Evolutionary conservation across 2,113 vertebrate species (phyloP), one percentile per base, ranked within the genome.

Genomic region (Varanus salvator): DNA sequence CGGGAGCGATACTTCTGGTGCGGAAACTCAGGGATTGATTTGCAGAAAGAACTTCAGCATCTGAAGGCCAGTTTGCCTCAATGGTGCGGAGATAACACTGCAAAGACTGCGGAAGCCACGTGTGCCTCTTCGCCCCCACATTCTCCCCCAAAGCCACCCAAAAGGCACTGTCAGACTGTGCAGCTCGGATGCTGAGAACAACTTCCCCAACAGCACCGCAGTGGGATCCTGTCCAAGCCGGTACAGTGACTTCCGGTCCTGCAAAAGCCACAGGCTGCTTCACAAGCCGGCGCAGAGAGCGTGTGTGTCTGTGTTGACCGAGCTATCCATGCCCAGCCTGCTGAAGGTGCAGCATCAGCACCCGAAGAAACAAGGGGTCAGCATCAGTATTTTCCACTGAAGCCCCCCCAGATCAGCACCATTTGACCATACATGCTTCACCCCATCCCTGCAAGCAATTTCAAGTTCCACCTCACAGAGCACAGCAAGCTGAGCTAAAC

Each of bases 391-490:
- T 0, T 57, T 88, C 52, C 44, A 8, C 4, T 9, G 57, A 12
- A 25, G 12, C 12, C 2, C 27, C 4, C 4, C 71, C 72, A 80
- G n/a, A 93, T 85, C 9, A 72, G 25, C 0, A 0, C 6, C 15
- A 3, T 19, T 15, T 44, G 34, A 21, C 90, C 89, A 87, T 11
- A 21, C 0, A 89, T 0, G 0, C 2, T 44, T 76, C 34, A 31
- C 9, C 12, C 31, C 11, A 5, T n/a, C 9, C 12, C 31, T 14
- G 15, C 71, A 74, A 64, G 60, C 12, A 15, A 80, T 85, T 91
- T 89, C 77, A 84, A 77, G 84, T 9, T 8, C 90, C 93, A 90
- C 34, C 82, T 89, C 71, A 31, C 57, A 91, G 34, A 89, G 93
- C 1, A 66, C 85, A 93, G 87, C 91, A 12, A 15, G 81, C 64